These are phyloP conservation scores for Trichechus manatus DNA, from an alignment of 2,113 vertebrate species.

Conservation along the genomic window DNA sequence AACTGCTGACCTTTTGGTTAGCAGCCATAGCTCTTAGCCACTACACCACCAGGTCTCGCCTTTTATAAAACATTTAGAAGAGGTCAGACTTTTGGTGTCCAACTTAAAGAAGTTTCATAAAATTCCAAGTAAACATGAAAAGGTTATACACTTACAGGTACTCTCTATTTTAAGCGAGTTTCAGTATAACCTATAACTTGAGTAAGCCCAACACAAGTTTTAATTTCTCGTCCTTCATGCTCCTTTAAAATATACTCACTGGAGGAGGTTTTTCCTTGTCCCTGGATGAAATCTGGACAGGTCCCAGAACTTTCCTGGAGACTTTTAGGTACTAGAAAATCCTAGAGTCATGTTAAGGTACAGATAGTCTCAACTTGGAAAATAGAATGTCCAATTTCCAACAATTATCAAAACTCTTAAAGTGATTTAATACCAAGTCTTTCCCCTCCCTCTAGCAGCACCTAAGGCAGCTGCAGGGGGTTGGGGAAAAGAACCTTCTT, in stretches of 20 bases:
- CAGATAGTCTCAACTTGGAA: conserved; percentile 3
- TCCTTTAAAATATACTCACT: neutral
- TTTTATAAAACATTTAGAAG: conserved; percentile 10
- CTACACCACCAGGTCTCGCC: too few relatives aligned
- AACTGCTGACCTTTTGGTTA: too few relatives aligned
- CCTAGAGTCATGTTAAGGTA: neutral
- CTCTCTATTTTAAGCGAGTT: conserved; percentile 33
- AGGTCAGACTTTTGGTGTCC: neutral
- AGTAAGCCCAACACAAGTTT: neutral
- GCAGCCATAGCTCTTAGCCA: too few relatives aligned
- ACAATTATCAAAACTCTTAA: neutral
- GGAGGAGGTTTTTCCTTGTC: neutral
- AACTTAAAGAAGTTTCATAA: neutral
- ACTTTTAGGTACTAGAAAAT: neutral
- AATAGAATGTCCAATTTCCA: neutral
- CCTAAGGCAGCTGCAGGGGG: neutral
- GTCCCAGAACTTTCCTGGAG: neutral
- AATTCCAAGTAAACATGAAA: conserved; percentile 40
- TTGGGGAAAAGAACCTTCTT: neutral
- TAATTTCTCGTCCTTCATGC: neutral
- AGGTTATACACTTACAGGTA: neutral
- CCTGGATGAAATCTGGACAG: neutral
- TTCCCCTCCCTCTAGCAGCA: neutral
- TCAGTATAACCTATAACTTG: neutral
- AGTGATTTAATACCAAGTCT: neutral